Evolutionary conservation across 2,113 vertebrate genomes (phyloP).

Genomic region (Eonycteris spelaea): DNA sequence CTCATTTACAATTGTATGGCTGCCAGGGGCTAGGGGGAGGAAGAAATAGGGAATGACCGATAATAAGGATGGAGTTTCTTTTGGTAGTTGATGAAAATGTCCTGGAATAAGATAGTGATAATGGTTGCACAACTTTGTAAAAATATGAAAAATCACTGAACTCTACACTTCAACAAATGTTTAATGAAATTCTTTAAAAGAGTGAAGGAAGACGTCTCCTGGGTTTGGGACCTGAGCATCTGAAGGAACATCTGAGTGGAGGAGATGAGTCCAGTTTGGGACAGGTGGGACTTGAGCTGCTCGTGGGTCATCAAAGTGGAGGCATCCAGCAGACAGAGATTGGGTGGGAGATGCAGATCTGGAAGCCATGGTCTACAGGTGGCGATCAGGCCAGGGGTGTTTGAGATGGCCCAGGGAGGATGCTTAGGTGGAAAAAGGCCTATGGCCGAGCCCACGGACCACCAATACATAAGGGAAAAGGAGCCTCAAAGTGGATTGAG

Average conservation of each 20-base stretch:
- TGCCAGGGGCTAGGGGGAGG: not conserved
- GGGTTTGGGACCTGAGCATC: not conserved
- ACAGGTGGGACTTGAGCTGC: not conserved
- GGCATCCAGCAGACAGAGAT: not conserved
- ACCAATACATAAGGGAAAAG: not conserved
- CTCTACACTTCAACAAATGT: not conserved
- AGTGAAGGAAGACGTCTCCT: not conserved
- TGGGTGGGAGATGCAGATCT: not conserved
- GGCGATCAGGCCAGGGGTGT: not conserved
- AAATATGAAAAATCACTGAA: not conserved
- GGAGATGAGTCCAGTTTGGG: not conserved
- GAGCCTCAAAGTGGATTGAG: not conserved
- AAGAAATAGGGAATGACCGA: too few species aligned
- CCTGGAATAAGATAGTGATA: not conserved
- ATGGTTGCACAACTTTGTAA: too few species aligned
- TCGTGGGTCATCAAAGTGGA: not conserved
- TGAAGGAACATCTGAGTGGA: too few species aligned
- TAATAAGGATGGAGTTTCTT: not conserved
- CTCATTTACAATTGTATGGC: too few species aligned
- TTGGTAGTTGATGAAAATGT: not conserved
- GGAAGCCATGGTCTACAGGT: rapidly evolving
- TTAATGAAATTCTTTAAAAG: not conserved
- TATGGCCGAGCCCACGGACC: not conserved
- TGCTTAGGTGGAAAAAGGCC: not conserved
- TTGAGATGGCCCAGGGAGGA: not conserved